phyloP scores from a whole-genome alignment of 2,797 vertebrate species.

The Emydoidea blandingii region DNA sequence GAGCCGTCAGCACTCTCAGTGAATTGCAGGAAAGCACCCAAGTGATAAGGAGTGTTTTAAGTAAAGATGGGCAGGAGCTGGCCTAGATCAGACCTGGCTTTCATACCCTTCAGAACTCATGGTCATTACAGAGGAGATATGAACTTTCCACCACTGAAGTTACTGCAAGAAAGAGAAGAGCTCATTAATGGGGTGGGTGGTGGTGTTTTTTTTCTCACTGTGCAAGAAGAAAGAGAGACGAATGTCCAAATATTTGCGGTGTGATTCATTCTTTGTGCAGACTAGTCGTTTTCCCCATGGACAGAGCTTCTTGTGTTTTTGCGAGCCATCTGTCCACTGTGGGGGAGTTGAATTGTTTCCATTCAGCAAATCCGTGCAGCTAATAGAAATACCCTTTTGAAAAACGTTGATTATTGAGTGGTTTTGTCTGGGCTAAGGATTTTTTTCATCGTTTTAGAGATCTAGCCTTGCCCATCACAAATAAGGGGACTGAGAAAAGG shows the following conservation, averaged over 20 bases:
- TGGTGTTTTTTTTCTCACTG: not conserved
- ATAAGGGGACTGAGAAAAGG: not conserved
- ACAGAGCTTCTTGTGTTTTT: not conserved
- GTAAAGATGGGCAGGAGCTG: not conserved
- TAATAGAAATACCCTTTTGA: not conserved
- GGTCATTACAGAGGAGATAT: accelerated
- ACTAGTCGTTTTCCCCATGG: not conserved
- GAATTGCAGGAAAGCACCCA: not conserved
- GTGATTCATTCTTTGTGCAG: not conserved
- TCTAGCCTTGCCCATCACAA: not conserved
- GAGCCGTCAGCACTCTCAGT: not conserved
- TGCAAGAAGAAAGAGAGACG: not conserved
- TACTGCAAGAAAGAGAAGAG: not conserved
- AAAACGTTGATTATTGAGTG: not conserved
- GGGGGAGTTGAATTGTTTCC: not conserved
- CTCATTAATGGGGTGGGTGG: accelerated
- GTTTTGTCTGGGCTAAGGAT: not conserved
- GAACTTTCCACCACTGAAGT: not conserved
- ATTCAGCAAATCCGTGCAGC: not conserved
- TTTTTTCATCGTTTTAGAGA: not conserved
- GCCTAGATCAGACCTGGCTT: accelerated
- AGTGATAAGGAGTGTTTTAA: not conserved
- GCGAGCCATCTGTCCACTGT: not conserved
- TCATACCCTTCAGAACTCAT: accelerated
- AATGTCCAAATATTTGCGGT: not conserved